Evolutionary conservation across 1,140 invertebrate genomes (phyloP).

Genomic region (Brachionus koreanus): DNA sequence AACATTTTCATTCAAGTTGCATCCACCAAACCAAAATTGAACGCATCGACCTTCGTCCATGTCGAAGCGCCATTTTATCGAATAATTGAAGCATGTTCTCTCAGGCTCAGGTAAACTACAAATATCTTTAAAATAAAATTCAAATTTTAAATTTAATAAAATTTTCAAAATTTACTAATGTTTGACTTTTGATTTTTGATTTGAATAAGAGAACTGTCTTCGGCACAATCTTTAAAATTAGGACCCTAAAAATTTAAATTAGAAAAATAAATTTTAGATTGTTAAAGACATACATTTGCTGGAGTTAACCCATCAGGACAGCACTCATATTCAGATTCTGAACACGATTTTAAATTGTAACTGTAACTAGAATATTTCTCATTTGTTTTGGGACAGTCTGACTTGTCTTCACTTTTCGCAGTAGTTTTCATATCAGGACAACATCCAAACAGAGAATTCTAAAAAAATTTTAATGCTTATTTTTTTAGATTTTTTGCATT

Average conservation of each 20-base stretch:
- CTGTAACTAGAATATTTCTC: slow-evolving; percentile 60
- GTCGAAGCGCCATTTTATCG: slow-evolving; percentile 50
- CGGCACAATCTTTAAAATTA: slow-evolving; percentile 51
- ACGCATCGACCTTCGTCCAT: slow-evolving; percentile 62
- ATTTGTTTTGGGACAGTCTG: slow-evolving; percentile 66
- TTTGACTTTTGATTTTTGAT: not conserved
- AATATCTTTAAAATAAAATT: slow-evolving; percentile 54
- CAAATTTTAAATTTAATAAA: not conserved
- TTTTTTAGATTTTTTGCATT: too few species aligned
- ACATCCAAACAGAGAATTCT: slow-evolving; percentile 83
- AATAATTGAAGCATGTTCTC: slow-evolving; percentile 67
- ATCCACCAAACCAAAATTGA: slow-evolving; percentile 80
- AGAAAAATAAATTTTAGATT: not conserved
- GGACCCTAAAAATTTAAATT: not conserved
- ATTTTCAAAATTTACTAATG: not conserved
- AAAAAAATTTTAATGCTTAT: slow-evolving; percentile 50
- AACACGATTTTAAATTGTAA: slow-evolving; percentile 31
- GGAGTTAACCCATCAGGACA: slow-evolving; percentile 53
- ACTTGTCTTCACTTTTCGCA: slow-evolving; percentile 72
- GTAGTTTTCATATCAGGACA: slow-evolving; percentile 80
- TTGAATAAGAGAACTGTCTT: not conserved
- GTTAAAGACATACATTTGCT: slow-evolving; percentile 46
- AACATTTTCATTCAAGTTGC: slow-evolving; percentile 80
- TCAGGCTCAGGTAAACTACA: slow-evolving; percentile 71
- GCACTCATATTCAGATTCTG: slow-evolving; percentile 46